Percentiles rank a stretch among this genome's conserved stretches.
Conservation (phyloP, 2,797 vertebrate species). For the Eulemur mongoz region DNA sequence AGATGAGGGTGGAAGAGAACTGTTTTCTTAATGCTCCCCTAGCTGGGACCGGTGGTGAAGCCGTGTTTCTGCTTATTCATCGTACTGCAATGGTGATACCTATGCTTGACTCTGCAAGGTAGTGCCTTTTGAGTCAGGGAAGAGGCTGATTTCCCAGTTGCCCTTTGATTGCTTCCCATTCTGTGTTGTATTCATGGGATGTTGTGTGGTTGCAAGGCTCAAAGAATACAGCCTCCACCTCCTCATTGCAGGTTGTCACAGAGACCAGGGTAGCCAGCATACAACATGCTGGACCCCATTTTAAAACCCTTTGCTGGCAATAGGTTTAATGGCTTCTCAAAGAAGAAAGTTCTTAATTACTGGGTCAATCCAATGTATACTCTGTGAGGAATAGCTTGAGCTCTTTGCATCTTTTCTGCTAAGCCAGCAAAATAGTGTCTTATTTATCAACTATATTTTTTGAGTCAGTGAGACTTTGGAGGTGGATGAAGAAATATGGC, state of each 20-base stretch:
- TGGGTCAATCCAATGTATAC: background rate
- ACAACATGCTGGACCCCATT: background rate
- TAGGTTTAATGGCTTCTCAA: background rate
- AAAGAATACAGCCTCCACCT: background rate
- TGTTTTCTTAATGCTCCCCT: background rate
- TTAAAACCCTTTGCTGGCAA: background rate
- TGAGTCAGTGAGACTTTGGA: background rate
- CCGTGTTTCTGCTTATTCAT: background rate
- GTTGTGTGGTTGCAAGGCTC: background rate
- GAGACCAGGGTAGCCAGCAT: background rate
- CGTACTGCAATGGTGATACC: background rate
- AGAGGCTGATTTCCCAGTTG: background rate
- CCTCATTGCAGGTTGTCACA: background rate
- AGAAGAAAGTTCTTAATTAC: background rate
- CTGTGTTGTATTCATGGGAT: background rate
- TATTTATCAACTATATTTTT: background rate
- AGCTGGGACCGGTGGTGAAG: background rate
- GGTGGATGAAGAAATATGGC: background rate
- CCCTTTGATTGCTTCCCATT: background rate
- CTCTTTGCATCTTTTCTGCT: background rate
- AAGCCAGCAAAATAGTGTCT: background rate
- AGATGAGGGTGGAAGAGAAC: background rate
- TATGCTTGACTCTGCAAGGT: background rate
- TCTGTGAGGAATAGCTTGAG: background rate
- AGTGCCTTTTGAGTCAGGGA: background rate